Conservation (phyloP, 2,797 vertebrate species). For the Sebastes diploproa region DNA sequence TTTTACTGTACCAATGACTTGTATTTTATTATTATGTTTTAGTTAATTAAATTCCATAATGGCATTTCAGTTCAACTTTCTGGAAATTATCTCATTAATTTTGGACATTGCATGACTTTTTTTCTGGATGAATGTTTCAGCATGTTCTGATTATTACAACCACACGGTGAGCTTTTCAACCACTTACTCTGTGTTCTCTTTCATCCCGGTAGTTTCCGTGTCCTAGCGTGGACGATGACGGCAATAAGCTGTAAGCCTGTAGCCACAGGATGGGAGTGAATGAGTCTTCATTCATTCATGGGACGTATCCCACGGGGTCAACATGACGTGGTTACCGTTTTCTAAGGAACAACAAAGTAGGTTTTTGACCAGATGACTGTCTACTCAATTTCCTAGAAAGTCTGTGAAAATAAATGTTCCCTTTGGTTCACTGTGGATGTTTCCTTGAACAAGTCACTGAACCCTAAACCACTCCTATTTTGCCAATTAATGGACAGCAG, state of each 20-base stretch:
- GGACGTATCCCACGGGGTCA: not conserved
- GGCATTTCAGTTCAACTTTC: not conserved
- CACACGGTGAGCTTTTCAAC: not conserved
- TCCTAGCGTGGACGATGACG: not conserved
- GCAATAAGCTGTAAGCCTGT: not conserved
- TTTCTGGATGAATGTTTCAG: not conserved
- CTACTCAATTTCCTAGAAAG: constrained; percentile 37
- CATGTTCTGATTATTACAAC: not conserved
- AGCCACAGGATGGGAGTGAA: constrained; percentile 13
- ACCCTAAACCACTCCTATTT: not conserved
- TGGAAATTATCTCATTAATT: not conserved
- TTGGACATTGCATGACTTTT: not conserved
- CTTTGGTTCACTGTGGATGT: not conserved
- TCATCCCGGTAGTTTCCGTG: not conserved
- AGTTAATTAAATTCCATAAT: not conserved
- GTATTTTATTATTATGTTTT: not conserved
- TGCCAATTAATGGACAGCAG: not conserved
- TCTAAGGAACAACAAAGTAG: constrained; percentile 1
- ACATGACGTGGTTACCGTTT: constrained; percentile 22
- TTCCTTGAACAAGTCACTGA: constrained; percentile 5
- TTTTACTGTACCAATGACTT: not conserved
- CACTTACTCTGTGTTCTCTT: not conserved
- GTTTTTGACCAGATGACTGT: constrained; percentile 22
- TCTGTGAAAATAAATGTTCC: constrained; percentile 6
- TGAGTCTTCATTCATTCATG: constrained; percentile 28